Base-by-base conservation (phyloP, 2,797 vertebrate species). In the Channa striata region DNA sequence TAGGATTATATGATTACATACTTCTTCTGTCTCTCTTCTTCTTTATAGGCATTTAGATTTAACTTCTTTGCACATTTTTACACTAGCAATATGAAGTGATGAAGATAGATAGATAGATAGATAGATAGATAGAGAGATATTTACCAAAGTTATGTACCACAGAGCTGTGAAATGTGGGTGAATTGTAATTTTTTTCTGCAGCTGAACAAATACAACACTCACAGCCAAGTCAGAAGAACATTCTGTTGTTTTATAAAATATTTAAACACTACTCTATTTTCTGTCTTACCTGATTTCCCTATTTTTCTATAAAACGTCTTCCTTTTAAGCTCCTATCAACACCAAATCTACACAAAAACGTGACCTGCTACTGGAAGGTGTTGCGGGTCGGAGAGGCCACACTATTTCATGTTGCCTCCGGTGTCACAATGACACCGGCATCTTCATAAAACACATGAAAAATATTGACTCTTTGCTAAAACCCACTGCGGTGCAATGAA, bases 1-100 rank as follows among this genome's bases (percentile, higher is more conserved):
- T 70, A 59, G 73, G 74, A 86, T 88, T 81, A 80, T 64, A 52
- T 43, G 19, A 79, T 66, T 77, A 62, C 48, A 33, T 25, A 16
- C 6, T 6, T 51, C 80, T 75, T 69, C 37, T 39, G 11, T 63
- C 52, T 75, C 43, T 72, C 44, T 56, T 43, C 19, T 34, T 63
- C 58, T 51, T 50, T 72, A 75, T 30, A 77, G 64, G 37, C 33
- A 59, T 44, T 30, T 50, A 49, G 68, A 80, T 62, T 53, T 50
- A 72, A 36, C 19, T 52, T 48, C 73, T 25, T 68, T 43, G 67
- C 51, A 68, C 16, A 58, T 73, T 64, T 33, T 34, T 61, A 21
- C 25, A 48, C 64, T 65, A 33, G 58, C 61, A 59, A 34, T 20
- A 44, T 36, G 11, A 42, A 59, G 71, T 23, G 73, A 44, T 39